These are phyloP conservation scores for Burhinus oedicnemus DNA, from an alignment of 2,113 vertebrate genomes.

Conservation along the genomic window DNA sequence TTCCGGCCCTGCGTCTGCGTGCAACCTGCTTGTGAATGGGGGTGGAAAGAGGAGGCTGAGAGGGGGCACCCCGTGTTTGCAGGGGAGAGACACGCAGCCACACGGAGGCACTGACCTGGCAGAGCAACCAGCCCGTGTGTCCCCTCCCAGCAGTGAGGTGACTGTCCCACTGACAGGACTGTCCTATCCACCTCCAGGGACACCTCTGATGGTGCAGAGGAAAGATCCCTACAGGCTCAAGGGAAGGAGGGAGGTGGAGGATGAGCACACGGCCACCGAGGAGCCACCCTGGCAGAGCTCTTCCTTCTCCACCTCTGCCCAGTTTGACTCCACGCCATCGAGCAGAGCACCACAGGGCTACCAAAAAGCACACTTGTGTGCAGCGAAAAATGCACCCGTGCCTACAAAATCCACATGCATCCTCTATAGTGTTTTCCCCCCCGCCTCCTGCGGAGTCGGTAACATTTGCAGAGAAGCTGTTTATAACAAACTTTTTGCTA, in stretches of 20 bases:
- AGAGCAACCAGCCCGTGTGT: not conserved
- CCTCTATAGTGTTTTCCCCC: fast-evolving
- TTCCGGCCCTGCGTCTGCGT: not conserved
- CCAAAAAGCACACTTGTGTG: not conserved
- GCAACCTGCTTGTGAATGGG: too few relatives aligned
- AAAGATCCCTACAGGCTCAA: fast-evolving
- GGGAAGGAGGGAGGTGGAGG: not conserved
- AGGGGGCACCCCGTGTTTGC: not conserved
- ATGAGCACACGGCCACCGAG: not conserved
- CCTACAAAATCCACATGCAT: fast-evolving
- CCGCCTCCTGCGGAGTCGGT: not conserved
- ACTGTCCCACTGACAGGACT: fast-evolving
- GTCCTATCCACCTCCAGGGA: not conserved
- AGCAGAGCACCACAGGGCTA: not conserved
- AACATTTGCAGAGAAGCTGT: not conserved
- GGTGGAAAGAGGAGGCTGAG: not conserved
- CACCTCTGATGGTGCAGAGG: fast-evolving
- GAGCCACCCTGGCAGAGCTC: not conserved
- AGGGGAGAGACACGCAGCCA: fast-evolving
- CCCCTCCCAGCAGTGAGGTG: not conserved
- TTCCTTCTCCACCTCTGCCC: not conserved
- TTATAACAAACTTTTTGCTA: not conserved
- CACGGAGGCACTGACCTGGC: fast-evolving
- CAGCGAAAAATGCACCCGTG: not conserved
- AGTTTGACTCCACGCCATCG: not conserved